phyloP scores from a whole-genome alignment of 2,888 invertebrate genomes.

The Aphidoletes aphidimyza region DNA sequence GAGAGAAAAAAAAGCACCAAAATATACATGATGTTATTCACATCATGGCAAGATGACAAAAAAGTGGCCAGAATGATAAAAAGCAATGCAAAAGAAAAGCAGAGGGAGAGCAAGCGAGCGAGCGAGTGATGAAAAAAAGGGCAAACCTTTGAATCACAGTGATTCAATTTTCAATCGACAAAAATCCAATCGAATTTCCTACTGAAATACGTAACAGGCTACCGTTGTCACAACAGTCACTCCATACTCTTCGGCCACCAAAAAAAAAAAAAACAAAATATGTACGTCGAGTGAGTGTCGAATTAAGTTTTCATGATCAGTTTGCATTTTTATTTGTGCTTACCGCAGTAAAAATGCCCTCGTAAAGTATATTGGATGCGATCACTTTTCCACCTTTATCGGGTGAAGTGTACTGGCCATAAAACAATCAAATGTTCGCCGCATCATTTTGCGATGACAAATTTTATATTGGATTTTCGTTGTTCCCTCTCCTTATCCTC shows the following conservation, averaged over 20 bases:
- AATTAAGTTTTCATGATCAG: conserved; percentile 51
- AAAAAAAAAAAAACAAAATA: too few relatives aligned
- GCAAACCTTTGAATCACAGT: not conserved
- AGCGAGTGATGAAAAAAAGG: not conserved
- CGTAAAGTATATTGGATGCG: conserved; percentile 44
- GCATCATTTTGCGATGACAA: conserved; percentile 51
- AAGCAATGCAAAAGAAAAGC: not conserved
- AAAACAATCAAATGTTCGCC: conserved; percentile 43
- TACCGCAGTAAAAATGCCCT: conserved; percentile 43
- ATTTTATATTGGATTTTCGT: conserved; percentile 47
- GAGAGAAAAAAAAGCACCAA: not conserved
- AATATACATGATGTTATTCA: conserved; percentile 46
- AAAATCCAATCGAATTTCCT: conserved; percentile 41
- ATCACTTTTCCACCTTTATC: not conserved
- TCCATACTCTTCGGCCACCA: too few relatives aligned
- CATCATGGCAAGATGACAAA: conserved; percentile 43
- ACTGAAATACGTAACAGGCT: too few relatives aligned
- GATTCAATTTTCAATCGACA: conserved; percentile 46
- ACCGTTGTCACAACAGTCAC: too few relatives aligned
- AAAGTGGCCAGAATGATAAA: conserved; percentile 1
- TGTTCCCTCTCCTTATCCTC: not conserved
- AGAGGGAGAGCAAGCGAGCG: not conserved
- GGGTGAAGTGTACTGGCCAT: not conserved
- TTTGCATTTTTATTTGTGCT: conserved; percentile 36
- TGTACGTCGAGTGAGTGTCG: not conserved